Evolutionary conservation across 2,888 invertebrate genomes (phyloP).

Genomic region (Amblyteles armatorius): DNA sequence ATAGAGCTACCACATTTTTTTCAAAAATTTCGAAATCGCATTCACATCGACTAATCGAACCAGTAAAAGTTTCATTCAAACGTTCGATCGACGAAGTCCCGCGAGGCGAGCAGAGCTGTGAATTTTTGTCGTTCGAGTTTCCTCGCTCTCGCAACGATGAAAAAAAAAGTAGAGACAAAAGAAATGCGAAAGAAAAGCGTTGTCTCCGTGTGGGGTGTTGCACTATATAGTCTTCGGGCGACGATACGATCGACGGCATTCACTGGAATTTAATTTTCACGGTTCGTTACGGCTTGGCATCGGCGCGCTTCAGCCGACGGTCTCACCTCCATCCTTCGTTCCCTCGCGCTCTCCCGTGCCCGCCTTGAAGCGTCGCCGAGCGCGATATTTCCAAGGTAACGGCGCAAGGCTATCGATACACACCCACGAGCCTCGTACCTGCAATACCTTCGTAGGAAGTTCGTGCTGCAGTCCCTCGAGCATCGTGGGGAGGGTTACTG

Average conservation of each 20-base stretch:
- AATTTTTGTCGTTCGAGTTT: not conserved
- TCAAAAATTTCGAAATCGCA: too few species aligned
- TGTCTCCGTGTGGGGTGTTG: not conserved
- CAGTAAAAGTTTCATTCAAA: not conserved
- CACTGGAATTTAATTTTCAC: slow-evolving; percentile 74
- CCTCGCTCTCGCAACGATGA: not conserved
- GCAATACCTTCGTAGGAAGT: not conserved
- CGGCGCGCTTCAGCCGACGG: slow-evolving; percentile 49
- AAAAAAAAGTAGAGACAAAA: not conserved
- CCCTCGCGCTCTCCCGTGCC: slow-evolving; percentile 22
- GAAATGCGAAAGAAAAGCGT: slow-evolving; percentile 12
- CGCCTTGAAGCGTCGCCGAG: slow-evolving; percentile 6
- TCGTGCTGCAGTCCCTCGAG: slow-evolving; percentile 7
- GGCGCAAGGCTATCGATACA: slow-evolving; percentile 35
- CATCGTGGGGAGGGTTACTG: slow-evolving; percentile 6
- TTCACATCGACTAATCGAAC: too few species aligned
- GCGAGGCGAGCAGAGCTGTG: not conserved
- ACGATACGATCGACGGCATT: slow-evolving; percentile 46
- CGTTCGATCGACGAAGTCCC: not conserved
- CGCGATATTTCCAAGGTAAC: slow-evolving; percentile 55
- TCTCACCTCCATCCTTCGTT: slow-evolving; percentile 4
- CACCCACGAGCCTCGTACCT: not conserved
- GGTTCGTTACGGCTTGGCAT: slow-evolving; percentile 68
- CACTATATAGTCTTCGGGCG: slow-evolving; percentile 7
- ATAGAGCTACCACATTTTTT: too few species aligned